These are phyloP conservation scores for Egretta garzetta DNA, from an alignment of 2,113 vertebrate species.

Conservation along the genomic window DNA sequence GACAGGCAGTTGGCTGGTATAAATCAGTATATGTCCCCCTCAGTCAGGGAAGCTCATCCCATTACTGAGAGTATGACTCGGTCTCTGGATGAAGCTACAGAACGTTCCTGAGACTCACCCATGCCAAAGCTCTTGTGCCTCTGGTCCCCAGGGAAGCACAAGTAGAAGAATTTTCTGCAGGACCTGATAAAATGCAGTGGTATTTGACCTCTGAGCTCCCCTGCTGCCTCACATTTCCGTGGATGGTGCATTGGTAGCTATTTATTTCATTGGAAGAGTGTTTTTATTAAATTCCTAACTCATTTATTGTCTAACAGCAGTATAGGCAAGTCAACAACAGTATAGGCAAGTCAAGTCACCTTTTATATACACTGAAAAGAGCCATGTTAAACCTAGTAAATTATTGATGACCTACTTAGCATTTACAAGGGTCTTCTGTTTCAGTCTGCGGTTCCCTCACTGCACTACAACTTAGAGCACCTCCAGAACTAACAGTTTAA, in stretches of 20 bases:
- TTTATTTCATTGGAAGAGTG: neutral
- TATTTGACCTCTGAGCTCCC: neutral
- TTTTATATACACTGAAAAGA: rapidly evolving
- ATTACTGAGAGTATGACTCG: neutral
- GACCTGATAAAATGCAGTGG: neutral
- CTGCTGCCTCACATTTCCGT: rapidly evolving
- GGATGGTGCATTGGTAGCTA: neutral
- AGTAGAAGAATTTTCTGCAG: neutral
- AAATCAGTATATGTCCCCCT: rapidly evolving
- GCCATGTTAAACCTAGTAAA: neutral
- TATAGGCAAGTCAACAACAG: neutral
- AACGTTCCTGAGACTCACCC: neutral
- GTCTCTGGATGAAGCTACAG: neutral
- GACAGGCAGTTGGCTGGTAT: neutral
- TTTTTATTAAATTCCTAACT: neutral
- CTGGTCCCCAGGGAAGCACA: neutral
- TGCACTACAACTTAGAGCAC: rapidly evolving
- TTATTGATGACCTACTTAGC: neutral
- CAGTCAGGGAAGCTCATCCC: neutral
- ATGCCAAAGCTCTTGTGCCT: neutral
- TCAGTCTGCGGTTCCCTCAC: neutral
- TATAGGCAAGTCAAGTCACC: neutral
- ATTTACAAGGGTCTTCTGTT: neutral
- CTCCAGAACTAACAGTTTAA: neutral
- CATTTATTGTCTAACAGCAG: neutral